Conservation (phyloP, 1,140 invertebrate species). For the Choristoneura fumiferana region DNA sequence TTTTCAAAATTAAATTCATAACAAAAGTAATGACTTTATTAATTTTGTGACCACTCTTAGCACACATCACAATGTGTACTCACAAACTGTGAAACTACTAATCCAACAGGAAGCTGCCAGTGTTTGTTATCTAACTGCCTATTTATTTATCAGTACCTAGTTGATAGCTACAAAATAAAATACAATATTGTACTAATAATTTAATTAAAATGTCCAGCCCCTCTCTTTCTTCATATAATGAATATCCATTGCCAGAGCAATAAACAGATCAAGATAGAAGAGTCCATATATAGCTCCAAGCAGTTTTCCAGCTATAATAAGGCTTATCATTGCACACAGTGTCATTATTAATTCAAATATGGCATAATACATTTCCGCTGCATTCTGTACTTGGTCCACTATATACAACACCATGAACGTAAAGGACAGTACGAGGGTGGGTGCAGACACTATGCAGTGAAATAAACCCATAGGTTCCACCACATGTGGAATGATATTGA, state of each 20-base stretch:
- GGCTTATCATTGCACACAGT: slow-evolving; percentile 39
- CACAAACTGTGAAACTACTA: too few relatives aligned
- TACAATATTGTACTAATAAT: slow-evolving; percentile 18
- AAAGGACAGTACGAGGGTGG: slow-evolving; percentile 59
- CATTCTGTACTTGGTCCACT: slow-evolving; percentile 62
- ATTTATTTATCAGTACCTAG: slow-evolving; percentile 30
- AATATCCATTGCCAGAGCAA: slow-evolving; percentile 56
- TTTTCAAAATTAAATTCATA: slow-evolving; percentile 32
- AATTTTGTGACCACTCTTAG: background rate
- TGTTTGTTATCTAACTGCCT: background rate
- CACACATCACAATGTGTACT: slow-evolving; percentile 5
- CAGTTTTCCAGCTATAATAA: slow-evolving; percentile 48
- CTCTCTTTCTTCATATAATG: slow-evolving; percentile 58
- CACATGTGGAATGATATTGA: slow-evolving; percentile 65
- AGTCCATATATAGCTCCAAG: slow-evolving; percentile 59
- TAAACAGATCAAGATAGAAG: slow-evolving; percentile 65
- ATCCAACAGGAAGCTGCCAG: background rate
- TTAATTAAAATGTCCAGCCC: slow-evolving; percentile 49
- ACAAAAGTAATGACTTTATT: background rate
- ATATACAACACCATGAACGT: slow-evolving; percentile 61
- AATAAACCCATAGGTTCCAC: slow-evolving; percentile 54
- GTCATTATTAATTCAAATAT: slow-evolving; percentile 50
- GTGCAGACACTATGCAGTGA: slow-evolving; percentile 54
- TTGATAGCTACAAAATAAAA: slow-evolving; percentile 23
- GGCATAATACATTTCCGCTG: slow-evolving; percentile 64